These are phyloP conservation scores for Drosophila pallidifrons DNA, from an alignment of 1,140 invertebrate species.

Conservation along the genomic window DNA sequence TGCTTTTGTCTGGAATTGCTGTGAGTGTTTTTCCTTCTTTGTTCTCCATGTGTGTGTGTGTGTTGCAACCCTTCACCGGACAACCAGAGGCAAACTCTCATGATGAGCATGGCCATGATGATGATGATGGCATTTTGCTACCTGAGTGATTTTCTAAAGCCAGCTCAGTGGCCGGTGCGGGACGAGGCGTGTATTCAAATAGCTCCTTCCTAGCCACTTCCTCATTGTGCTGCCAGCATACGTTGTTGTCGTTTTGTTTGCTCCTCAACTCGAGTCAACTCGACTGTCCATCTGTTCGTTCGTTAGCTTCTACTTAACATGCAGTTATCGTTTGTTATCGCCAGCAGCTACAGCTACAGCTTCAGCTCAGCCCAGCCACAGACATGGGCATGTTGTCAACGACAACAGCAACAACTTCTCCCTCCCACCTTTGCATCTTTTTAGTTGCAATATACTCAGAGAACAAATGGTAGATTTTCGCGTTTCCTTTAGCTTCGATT, in stretches of 20 bases:
- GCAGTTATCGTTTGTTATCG: slow-evolving; percentile 84
- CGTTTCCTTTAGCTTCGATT: slow-evolving; percentile 42
- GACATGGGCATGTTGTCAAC: slow-evolving; percentile 73
- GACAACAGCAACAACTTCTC: slow-evolving; percentile 32
- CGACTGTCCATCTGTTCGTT: slow-evolving; percentile 49
- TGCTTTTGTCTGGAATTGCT: slow-evolving; percentile 72
- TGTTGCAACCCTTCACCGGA: slow-evolving; percentile 57
- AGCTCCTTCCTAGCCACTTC: slow-evolving; percentile 59
- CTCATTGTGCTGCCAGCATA: slow-evolving; percentile 51
- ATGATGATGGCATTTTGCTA: slow-evolving; percentile 79
- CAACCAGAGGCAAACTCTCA: slow-evolving; percentile 27
- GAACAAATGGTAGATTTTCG: not conserved
- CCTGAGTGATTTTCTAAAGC: slow-evolving; percentile 79
- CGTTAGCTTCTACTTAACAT: slow-evolving; percentile 83
- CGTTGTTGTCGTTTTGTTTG: slow-evolving; percentile 64
- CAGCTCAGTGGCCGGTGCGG: slow-evolving; percentile 19
- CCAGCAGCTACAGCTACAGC: slow-evolving; percentile 60
- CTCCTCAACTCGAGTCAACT: not conserved
- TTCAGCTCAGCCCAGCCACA: slow-evolving; percentile 59
- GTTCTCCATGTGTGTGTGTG: too few species aligned
- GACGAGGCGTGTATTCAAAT: slow-evolving; percentile 63
- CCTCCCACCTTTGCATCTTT: too few species aligned
- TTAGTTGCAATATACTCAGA: slow-evolving; percentile 6
- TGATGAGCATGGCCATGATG: slow-evolving; percentile 52
- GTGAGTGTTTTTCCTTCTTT: slow-evolving; percentile 54